A percentile compares a stretch with the other conserved stretches of the same genome.
Conservation (phyloP, 2,113 vertebrate species). For the Chamaea fasciata region DNA sequence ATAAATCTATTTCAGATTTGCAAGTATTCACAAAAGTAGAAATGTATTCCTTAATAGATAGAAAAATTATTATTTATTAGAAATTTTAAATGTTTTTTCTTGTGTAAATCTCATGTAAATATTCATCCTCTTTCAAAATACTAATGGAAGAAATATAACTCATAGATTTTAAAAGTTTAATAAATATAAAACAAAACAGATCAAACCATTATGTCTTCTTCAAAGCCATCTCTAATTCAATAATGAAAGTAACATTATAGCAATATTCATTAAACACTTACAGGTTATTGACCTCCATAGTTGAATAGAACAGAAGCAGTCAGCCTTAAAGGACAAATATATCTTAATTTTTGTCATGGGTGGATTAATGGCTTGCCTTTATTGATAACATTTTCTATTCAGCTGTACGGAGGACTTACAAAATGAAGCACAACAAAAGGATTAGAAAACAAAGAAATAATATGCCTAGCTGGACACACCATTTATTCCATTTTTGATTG, state of each 20-base stretch:
- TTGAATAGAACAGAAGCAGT: slow-evolving; percentile 57
- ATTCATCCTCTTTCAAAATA: slow-evolving; percentile 23
- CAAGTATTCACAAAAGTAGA: slow-evolving; percentile 6
- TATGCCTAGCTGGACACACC: slow-evolving; percentile 12
- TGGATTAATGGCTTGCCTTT: slow-evolving; percentile 61
- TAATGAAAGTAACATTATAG: slow-evolving; percentile 60
- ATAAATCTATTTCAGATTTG: slow-evolving; percentile 49
- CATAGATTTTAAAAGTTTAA: slow-evolving; percentile 31
- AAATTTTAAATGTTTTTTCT: neutral
- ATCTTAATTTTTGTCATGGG: slow-evolving; percentile 65
- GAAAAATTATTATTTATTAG: slow-evolving; percentile 13
- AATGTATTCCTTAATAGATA: slow-evolving; percentile 3
- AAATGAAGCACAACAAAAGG: slow-evolving; percentile 46
- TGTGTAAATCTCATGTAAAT: slow-evolving; percentile 15
- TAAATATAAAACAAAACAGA: slow-evolving; percentile 56
- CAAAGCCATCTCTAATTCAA: slow-evolving; percentile 64
- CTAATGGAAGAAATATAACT: neutral
- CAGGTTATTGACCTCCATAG: slow-evolving; percentile 66
- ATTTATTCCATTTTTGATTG: slow-evolving; percentile 28
- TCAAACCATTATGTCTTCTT: slow-evolving; percentile 47
- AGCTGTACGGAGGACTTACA: neutral
- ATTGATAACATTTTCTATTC: slow-evolving; percentile 65
- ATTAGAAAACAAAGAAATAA: slow-evolving; percentile 58
- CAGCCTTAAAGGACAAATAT: slow-evolving; percentile 63
- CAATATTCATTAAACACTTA: slow-evolving; percentile 66